phyloP scores from a whole-genome alignment of 1,140 invertebrate genomes.

The Drosophila biarmipes region DNA sequence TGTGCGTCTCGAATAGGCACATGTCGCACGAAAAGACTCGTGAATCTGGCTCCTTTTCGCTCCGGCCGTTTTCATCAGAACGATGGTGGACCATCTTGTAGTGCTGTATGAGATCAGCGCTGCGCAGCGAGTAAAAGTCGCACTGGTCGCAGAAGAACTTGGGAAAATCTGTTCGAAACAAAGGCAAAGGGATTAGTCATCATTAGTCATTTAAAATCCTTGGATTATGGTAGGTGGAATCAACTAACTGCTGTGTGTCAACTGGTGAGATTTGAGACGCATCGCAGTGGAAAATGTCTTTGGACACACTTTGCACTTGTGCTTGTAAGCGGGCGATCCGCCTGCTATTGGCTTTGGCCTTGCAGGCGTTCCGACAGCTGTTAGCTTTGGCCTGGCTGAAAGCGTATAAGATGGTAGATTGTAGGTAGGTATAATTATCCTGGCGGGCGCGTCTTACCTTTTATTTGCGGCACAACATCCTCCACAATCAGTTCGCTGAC shows the following conservation, averaged over 20 bases:
- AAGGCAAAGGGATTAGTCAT: not conserved
- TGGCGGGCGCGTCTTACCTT: conserved; percentile 2
- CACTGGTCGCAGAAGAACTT: conserved; percentile 80
- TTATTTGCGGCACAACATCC: conserved; percentile 43
- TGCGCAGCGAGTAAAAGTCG: conserved; percentile 64
- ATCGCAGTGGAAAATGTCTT: conserved; percentile 59
- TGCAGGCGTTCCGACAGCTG: conserved; percentile 10
- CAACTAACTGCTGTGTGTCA: conserved; percentile 74
- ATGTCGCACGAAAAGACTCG: conserved; percentile 66
- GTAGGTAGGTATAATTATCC: not conserved
- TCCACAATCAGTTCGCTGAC: conserved; percentile 63
- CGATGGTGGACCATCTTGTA: conserved; percentile 61
- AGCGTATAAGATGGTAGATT: not conserved
- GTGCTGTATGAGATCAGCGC: conserved; percentile 69
- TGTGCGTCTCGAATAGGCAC: conserved; percentile 70
- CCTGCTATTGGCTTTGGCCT: conserved; percentile 33
- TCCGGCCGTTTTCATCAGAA: not conserved
- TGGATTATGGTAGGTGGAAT: not conserved
- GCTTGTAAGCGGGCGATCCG: conserved; percentile 32
- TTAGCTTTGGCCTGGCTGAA: conserved; percentile 39
- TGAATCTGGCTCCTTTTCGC: conserved; percentile 6
- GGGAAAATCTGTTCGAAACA: conserved; percentile 62
- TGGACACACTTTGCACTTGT: conserved; percentile 67
- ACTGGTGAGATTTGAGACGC: conserved; percentile 73
- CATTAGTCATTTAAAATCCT: not conserved